Percentiles rank a stretch among this genome's conserved stretches.
Evolutionary conservation across 2,113 vertebrate genomes (phyloP).

Genomic region (Syngnathus floridae): DNA sequence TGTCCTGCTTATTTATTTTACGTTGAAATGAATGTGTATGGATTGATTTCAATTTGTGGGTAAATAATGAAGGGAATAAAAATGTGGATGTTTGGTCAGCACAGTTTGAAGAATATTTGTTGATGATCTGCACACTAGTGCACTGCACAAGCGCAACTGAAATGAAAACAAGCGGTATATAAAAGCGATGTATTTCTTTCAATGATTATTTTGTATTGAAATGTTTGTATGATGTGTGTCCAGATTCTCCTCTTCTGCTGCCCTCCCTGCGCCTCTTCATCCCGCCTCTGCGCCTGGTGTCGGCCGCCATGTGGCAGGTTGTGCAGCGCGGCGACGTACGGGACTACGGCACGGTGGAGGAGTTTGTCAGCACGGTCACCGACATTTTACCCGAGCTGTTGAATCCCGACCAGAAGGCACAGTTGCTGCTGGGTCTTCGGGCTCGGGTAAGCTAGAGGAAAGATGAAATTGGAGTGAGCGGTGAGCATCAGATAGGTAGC

Average conservation of each 20-base stretch:
- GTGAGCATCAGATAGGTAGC: neutral
- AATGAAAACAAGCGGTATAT: neutral
- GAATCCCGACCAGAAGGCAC: constrained; percentile 70
- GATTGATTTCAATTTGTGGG: neutral
- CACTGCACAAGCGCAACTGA: neutral
- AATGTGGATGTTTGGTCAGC: no score
- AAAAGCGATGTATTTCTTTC: neutral
- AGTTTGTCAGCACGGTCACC: constrained; percentile 67
- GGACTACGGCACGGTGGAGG: constrained; percentile 67
- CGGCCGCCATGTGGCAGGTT: constrained; percentile 69
- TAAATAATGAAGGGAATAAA: no score
- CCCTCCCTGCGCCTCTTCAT: constrained; percentile 61
- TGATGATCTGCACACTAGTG: neutral
- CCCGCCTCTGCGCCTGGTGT: constrained; percentile 62
- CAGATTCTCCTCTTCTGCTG: constrained; percentile 50
- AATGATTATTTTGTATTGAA: neutral
- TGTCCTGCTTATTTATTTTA: neutral
- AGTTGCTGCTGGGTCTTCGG: constrained; percentile 72
- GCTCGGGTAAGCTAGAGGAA: constrained; percentile 61
- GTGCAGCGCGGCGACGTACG: constrained; percentile 55
- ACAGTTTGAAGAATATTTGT: no score
- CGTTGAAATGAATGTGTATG: neutral
- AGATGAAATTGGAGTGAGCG: neutral
- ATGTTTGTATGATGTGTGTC: neutral
- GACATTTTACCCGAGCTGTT: constrained; percentile 65